These are phyloP conservation scores for Amphiura filiformis DNA, from an alignment of 35 echinoderm and acorn worm species.

Conservation along the genomic window DNA sequence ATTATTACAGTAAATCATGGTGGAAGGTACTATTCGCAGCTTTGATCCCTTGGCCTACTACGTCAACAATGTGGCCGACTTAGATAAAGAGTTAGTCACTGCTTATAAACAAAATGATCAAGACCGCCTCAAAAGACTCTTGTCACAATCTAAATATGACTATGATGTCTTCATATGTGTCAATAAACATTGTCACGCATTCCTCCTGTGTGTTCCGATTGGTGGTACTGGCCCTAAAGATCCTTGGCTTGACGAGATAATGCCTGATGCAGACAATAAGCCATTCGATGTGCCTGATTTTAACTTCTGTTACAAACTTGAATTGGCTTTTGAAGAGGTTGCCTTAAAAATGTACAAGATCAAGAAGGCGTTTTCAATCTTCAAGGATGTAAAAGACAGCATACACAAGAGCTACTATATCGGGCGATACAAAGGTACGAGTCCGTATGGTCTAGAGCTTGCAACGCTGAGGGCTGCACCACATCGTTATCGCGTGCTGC, in stretches of 20 bases:
- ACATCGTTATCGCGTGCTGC: conserved; percentile 32
- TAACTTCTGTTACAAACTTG: conserved; percentile 26
- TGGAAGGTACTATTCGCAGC: conserved; percentile 31
- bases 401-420: conserved; percentile 36
- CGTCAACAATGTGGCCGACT: conserved; percentile 55
- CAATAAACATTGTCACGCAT: conserved; percentile 51
- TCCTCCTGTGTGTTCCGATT: conserved; percentile 33
- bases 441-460: conserved; percentile 26
- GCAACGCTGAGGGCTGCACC: conserved; percentile 33
- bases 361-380: conserved; percentile 4
- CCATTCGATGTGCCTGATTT: conserved; percentile 21
- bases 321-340: conserved; percentile 35
- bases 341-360: conserved; percentile 48
- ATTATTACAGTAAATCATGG: too few relatives aligned
- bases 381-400: conserved; percentile 14
- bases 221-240: not conserved
- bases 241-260: not conserved
- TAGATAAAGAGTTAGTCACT: conserved; percentile 21
- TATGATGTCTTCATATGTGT: conserved; percentile 41
- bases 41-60: conserved; percentile 57
- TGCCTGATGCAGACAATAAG: conserved; percentile 14
- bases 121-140: conserved; percentile 5
- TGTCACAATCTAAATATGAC: conserved; percentile 4
- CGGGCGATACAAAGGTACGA: conserved; percentile 25
- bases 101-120: conserved; percentile 27